These are phyloP conservation scores for Schizaphis graminum DNA, from an alignment of 2,888 invertebrate genomes.

Conservation along the genomic window DNA sequence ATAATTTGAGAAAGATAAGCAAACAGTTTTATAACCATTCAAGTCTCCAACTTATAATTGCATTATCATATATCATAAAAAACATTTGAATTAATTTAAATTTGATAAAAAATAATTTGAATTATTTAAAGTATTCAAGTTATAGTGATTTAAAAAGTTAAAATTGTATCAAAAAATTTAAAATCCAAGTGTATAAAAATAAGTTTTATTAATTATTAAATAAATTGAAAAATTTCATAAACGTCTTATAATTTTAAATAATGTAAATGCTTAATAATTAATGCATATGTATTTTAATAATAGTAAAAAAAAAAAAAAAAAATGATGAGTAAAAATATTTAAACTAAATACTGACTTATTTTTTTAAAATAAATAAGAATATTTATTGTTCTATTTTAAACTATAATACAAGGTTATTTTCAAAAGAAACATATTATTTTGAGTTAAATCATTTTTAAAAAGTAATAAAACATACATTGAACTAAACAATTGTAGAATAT, in stretches of 20 bases:
- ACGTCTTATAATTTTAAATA: background rate
- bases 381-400: background rate
- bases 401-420: background rate
- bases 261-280: background rate
- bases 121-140: no score
- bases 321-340: background rate
- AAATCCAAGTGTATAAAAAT: background rate
- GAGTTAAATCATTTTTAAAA: background rate
- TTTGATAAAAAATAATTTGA: no score
- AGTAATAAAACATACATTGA: background rate
- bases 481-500: background rate
- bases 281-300: background rate
- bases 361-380: background rate
- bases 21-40: no score
- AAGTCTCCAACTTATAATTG: no score
- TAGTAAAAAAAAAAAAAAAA: background rate
- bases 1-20: no score
- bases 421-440: background rate
- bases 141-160: no score
- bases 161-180: no score
- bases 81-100: no score
- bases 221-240: background rate
- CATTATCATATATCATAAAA: no score
- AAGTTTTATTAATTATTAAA: background rate
- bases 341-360: background rate